phyloP scores from a whole-genome alignment of 2,113 vertebrate species.

The Myodes glareolus region DNA sequence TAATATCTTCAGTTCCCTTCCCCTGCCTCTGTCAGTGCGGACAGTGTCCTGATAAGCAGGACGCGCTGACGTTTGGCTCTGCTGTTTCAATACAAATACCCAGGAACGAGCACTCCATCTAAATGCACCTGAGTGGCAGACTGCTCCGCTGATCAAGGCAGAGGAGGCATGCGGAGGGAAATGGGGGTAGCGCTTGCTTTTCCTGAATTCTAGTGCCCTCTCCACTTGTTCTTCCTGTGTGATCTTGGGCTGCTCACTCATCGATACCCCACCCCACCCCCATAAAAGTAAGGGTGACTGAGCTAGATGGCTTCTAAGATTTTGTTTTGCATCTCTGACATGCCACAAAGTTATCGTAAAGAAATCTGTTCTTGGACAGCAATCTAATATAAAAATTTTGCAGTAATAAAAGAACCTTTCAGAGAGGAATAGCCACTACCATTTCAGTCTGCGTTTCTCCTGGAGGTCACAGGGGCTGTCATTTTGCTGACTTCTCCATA shows the following conservation, averaged over 20 bases:
- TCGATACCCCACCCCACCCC: not conserved
- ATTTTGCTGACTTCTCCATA: not conserved
- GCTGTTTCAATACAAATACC: not conserved
- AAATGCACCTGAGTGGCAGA: not conserved
- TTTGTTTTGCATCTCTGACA: not conserved
- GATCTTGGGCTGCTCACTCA: not conserved
- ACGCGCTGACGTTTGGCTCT: not conserved
- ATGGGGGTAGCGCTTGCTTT: not conserved
- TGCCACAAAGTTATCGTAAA: constrained; percentile 1
- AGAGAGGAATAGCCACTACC: not conserved
- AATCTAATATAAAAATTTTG: not conserved
- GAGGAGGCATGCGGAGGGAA: not conserved
- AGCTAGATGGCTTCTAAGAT: not conserved
- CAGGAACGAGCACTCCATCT: not conserved
- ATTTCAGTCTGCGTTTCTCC: not conserved
- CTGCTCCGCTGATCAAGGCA: not conserved
- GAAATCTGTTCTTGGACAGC: not conserved
- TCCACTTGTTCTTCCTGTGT: not conserved
- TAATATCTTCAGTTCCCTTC: not conserved
- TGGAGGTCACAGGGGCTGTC: not conserved
- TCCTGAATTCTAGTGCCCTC: not conserved
- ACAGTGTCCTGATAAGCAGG: not conserved
- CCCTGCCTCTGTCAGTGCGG: not conserved
- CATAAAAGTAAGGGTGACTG: not conserved
- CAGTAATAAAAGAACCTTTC: not conserved